Evolutionary conservation across 2,797 vertebrate genomes (phyloP).

Genomic region (Pantherophis alleghaniensis): DNA sequence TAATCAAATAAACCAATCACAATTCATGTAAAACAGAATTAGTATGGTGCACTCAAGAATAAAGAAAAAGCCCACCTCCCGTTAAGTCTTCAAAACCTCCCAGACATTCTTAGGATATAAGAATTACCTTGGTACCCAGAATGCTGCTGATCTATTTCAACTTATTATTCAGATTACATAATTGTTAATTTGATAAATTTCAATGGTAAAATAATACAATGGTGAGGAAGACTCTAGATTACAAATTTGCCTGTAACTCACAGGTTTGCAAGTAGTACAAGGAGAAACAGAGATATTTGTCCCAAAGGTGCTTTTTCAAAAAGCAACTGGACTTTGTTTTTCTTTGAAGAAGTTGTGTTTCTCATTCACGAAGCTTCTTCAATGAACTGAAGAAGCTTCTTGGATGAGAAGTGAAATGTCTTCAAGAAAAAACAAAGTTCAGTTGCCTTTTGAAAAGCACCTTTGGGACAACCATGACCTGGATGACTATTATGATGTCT

Average conservation of each 20-base stretch:
- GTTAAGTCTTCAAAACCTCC: background rate
- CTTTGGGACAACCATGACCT: background rate
- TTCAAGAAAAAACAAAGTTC: background rate
- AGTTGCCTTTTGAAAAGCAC: background rate
- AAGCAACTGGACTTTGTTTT: background rate
- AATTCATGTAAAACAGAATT: background rate
- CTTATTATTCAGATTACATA: background rate
- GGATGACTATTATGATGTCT: background rate
- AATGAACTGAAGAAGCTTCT: background rate
- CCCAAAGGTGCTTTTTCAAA: background rate
- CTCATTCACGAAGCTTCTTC: background rate
- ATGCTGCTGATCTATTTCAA: background rate
- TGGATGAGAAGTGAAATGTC: background rate
- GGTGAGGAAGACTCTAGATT: background rate
- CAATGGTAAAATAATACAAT: background rate
- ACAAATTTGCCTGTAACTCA: background rate
- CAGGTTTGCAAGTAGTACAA: background rate
- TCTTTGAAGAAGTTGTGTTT: background rate
- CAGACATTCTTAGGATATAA: background rate
- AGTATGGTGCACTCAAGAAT: background rate
- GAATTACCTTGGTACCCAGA: too few species aligned
- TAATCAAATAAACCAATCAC: background rate
- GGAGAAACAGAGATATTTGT: background rate
- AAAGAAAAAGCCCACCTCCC: background rate
- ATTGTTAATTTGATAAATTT: background rate